Percentiles rank a stretch among this genome's conserved stretches.
These are phyloP conservation scores for Anseranas semipalmata DNA, from an alignment of 2,113 vertebrate species.

Conservation along the genomic window DNA sequence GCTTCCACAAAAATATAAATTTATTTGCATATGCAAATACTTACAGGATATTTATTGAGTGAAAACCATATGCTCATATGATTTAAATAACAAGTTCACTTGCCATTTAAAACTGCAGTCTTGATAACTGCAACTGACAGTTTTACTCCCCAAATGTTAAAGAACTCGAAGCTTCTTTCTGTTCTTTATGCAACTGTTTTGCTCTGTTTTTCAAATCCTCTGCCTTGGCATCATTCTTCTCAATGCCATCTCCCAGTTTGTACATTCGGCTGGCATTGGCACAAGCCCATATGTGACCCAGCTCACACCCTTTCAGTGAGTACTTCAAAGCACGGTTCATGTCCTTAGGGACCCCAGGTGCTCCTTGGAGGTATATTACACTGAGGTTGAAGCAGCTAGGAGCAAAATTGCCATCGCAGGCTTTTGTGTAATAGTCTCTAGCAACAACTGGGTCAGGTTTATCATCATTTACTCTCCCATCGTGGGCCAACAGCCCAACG, in stretches of 20 bases:
- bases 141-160: slow-evolving; percentile 74
- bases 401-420: slow-evolving; percentile 84
- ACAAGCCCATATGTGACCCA: slow-evolving; percentile 93
- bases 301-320: slow-evolving; percentile 87
- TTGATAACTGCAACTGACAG: background rate
- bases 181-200: slow-evolving; percentile 81
- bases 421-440: slow-evolving; percentile 87
- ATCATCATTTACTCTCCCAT: slow-evolving; percentile 78
- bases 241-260: slow-evolving; percentile 88
- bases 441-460: slow-evolving; percentile 75
- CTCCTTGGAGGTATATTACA: slow-evolving; percentile 85
- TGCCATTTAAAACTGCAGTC: background rate
- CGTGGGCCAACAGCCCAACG: slow-evolving; percentile 84
- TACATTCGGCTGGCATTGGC: slow-evolving; percentile 97
- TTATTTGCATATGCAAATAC: slow-evolving; percentile 47
- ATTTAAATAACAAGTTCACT: background rate
- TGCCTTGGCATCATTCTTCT: slow-evolving; percentile 87
- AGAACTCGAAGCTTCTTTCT: slow-evolving; percentile 73
- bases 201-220: slow-evolving; percentile 91
- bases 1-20: background rate
- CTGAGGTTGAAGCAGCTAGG: slow-evolving; percentile 95
- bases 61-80: background rate
- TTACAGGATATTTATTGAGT: background rate
- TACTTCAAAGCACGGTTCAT: slow-evolving; percentile 87
- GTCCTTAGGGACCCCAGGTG: slow-evolving; percentile 81